Conservation (phyloP, 2,888 invertebrate species). For the Dexiosoma caninum region DNA sequence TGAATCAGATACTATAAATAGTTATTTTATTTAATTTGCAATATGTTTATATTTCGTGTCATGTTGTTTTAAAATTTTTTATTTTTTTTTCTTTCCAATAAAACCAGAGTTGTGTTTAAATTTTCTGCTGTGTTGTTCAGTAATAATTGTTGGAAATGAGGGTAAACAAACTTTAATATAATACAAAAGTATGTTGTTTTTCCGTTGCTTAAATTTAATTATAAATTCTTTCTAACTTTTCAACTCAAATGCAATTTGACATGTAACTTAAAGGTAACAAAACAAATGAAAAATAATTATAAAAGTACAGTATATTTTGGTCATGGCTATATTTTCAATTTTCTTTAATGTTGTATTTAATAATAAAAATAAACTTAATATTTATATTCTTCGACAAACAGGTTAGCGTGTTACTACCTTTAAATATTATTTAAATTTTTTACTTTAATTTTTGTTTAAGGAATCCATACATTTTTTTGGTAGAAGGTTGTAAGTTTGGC, state of each 20-base stretch:
- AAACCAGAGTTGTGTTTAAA: neutral
- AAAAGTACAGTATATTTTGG: neutral
- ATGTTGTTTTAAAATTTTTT: neutral
- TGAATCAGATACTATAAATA: constrained; percentile 12
- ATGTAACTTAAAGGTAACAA: neutral
- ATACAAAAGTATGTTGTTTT: too few species aligned
- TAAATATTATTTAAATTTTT: neutral
- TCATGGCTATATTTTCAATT: constrained; percentile 25
- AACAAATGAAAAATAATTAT: neutral
- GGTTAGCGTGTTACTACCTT: constrained; percentile 4
- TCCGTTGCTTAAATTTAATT: neutral
- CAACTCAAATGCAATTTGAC: constrained; percentile 6
- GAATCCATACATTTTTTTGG: too few species aligned
- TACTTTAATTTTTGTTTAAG: too few species aligned
- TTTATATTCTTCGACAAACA: neutral
- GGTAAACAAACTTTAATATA: neutral
- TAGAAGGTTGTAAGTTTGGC: neutral
- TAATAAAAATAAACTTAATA: neutral
- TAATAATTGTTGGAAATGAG: neutral
- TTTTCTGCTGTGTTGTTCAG: neutral
- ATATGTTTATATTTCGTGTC: constrained; percentile 17
- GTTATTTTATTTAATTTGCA: constrained; percentile 18
- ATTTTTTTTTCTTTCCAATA: neutral
- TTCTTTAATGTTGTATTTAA: neutral
- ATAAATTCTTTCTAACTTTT: neutral